Evolutionary conservation across 2,113 vertebrate genomes (phyloP), one percentile per base, ranked within the genome.

Genomic region (Rhodinocichla rosea): DNA sequence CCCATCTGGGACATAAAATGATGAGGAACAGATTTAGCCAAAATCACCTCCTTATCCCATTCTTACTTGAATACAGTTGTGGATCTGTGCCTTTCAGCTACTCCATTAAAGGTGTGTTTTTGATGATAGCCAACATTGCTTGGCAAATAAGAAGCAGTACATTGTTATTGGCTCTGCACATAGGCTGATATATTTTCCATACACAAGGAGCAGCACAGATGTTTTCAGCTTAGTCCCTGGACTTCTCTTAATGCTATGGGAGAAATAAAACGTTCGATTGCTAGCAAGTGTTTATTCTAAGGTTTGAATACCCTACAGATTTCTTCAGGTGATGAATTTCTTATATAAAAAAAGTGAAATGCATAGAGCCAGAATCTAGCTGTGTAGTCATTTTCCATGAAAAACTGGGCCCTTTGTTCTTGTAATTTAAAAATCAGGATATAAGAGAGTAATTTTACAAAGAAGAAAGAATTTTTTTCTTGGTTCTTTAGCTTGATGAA

Each of bases 31-130:
- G 74, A 69, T 73, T 95, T 62, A 93, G 44, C 53, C 18, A 37
- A n/a, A 49, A 65, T 77, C 40, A 65, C 32, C 59, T 81, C 50
- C 55, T 95, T 65, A 92, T 52, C 65, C 87, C 57, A 15, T 68
- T 69, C 84, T 87, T 71, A 21, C 35, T 60, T 21, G 37, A 52
- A 40, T n/a, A 20, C 2, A 52, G 65, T 18, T 62, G 52, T 78
- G 77, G 56, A 78, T 82, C 65, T 71, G 35, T 60, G 78, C 77
- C 30, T 89, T 87, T 91, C 60, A 84, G 85, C 77, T 68, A 32
- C 70, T 82, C 84, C 21, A 23, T 73, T 87, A 73, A 90, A 95
- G 65, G 87, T 91, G 92, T 87, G 56, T 35, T 87, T 95, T 91
- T 95, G 81, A 96, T 68, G 64, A 80, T 76, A 90, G 49, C 85